Base-by-base conservation (phyloP, 2,888 invertebrate genomes). In the Noctuana brunneofusca region DNA sequence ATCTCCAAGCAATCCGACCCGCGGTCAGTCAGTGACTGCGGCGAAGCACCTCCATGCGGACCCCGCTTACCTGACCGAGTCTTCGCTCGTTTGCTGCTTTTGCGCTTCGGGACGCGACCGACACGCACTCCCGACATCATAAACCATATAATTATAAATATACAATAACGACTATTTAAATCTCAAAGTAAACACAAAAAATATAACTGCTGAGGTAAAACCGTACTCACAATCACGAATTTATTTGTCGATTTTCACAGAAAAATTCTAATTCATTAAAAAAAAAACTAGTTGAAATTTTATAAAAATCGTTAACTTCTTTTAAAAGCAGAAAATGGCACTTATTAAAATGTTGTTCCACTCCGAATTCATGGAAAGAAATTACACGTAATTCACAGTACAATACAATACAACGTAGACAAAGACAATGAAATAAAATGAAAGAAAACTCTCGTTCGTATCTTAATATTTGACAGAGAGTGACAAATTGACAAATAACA, bases 71-170 rank as follows among this genome's bases (percentile, higher is more conserved):
- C 90, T 90, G 87, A 80, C 72, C 84, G 82, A 70, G 74, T 83
- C 78, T 86, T 87, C 73, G 79, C 76, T 68, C 83, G 84, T 65
- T 80, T 83, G 69, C 79, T 79, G 79, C 82, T 84, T 74, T 80
- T 82, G 75, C 78, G 84, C 73, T 89, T 91, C 69, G 81, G 78
- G 67, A 91, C 87, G 64, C 89, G 86, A 69, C 89, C 88, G 69
- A 83, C 78, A 68, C 87, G 78, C 69, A 88, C 79, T 68, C 85
- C 85, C 66, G 89, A 87, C 90, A 90, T 90, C 77, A 77, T 72
- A 50, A 14, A 50, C 4, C 48, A 24, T n/a, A 48, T 12, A 68
- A 22, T 48, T 48, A 60, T 38, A 5, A 14, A 48, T 54, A 54
- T 38, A 18, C 24, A 59, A 3, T 22, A 60, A 62, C 18, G 50